Evolutionary conservation across 2,797 vertebrate genomes (phyloP), one percentile per base, ranked within the genome.

Genomic region (Psittacula derbiana): DNA sequence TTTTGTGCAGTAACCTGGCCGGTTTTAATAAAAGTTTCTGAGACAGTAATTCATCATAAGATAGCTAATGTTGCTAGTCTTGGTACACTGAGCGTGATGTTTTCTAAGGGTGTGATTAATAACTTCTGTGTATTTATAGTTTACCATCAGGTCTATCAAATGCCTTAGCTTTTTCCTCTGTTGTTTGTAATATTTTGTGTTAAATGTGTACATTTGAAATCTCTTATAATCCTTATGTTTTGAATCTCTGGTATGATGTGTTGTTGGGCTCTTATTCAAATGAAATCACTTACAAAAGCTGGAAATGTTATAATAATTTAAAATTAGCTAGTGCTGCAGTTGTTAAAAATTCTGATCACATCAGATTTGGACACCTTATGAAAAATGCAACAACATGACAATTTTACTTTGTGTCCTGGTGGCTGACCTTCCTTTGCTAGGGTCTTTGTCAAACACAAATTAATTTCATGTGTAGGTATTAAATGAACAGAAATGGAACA

Each of bases 21-120:
- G 2, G 67, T 93, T 93, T 88, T 91, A 94, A 67, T 93, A 88
- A 28, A 86, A 64, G 43, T 75, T 96, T 92, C 62, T 84, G 80
- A 94, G 79, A 41, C 40, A 38, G 36, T 75, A 91, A 92, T 94
- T 92, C 47, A 82, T 91, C 92, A 91, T 87, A 85, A 78, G 2
- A 6, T 62, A 58, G 40, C 7, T 78, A 41, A 24, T 33, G 30
- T 67, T 92, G 49, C 58, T 65, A 44, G 52, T 57, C 53, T 88
- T 91, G 49, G 66, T 69, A 83, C 43, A 44, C 12, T 66, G 55
- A 92, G 50, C 19, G 14, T 55, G 80, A 52, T 81, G 83, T 86
- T 93, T 90, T 84, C 28, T 27, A 41, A 33, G 41, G 40, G 31
- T 53, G 12, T 70, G 60, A 88, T 90, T 79, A 94, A 88, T 57